A percentile compares a stretch with the other conserved stretches of the same genome.
Conservation (phyloP, 2,797 vertebrate genomes). For the Hyperoplus lanceolatus region DNA sequence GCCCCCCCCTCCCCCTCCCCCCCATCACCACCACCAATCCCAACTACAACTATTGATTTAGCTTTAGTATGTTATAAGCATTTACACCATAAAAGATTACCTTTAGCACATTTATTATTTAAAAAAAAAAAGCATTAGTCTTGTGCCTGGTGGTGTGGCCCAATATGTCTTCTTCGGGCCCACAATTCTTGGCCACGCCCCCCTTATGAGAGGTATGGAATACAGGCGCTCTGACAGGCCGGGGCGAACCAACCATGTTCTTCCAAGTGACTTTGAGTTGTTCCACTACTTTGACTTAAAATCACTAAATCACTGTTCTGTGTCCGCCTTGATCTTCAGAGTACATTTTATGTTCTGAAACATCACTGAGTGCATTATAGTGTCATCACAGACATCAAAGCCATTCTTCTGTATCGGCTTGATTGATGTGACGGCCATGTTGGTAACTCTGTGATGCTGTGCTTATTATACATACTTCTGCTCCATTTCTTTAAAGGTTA, state of each 20-base stretch:
- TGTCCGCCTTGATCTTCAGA: not conserved
- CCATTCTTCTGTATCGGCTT: not conserved
- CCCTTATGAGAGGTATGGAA: constrained; percentile 1
- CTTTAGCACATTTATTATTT: too few species aligned
- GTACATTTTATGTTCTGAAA: constrained; percentile 1
- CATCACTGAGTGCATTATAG: not conserved
- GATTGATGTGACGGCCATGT: not conserved
- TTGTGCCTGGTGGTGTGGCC: too few species aligned
- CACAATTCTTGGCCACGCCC: too few species aligned
- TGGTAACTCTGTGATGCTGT: not conserved
- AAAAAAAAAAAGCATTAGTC: too few species aligned
- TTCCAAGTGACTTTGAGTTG: constrained; percentile 4
- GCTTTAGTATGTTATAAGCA: too few species aligned
- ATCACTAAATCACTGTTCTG: constrained; percentile 3
- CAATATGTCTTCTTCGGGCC: too few species aligned
- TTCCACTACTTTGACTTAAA: constrained; percentile 22
- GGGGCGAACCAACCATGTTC: not conserved
- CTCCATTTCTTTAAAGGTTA: not conserved
- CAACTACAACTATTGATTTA: too few species aligned
- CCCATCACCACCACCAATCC: too few species aligned
- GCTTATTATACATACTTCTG: not conserved
- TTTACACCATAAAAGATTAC: too few species aligned
- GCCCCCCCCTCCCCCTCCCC: too few species aligned
- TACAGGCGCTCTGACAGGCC: constrained; percentile 13
- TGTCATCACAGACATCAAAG: not conserved